Percentiles rank a stretch among this genome's conserved stretches.
Evolutionary conservation across 2,888 invertebrate species (phyloP).

Genomic region (Julus scandinavius): DNA sequence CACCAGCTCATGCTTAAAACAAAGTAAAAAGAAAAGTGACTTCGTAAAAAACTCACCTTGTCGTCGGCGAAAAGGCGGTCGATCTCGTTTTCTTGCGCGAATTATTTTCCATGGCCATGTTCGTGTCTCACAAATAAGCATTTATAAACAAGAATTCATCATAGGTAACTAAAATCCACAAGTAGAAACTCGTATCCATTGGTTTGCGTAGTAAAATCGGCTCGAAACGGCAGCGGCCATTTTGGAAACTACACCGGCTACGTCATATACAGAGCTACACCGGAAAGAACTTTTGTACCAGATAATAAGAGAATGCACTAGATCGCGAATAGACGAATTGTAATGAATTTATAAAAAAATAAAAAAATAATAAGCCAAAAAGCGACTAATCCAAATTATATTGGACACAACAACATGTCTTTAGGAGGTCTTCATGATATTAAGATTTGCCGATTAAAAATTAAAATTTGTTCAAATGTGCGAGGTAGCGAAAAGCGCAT

Average conservation of each 20-base stretch:
- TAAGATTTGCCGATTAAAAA: no score
- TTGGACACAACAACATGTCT: no score
- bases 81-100: not conserved
- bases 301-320: no score
- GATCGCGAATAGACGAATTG: no score
- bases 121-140: not conserved
- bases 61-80: constrained; percentile 30
- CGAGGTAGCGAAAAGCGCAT: no score
- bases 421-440: no score
- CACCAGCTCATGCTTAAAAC: not conserved
- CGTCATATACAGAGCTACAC: not conserved
- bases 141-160: not conserved
- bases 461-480: no score
- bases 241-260: not conserved
- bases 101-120: not conserved
- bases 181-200: not conserved
- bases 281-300: not conserved
- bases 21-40: not conserved
- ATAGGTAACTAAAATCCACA: not conserved
- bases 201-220: not conserved
- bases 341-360: no score
- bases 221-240: not conserved
- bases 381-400: no score
- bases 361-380: no score
- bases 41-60: not conserved